Evolutionary conservation across 2,888 invertebrate genomes (phyloP).

Genomic region (Hetaerina titia): DNA sequence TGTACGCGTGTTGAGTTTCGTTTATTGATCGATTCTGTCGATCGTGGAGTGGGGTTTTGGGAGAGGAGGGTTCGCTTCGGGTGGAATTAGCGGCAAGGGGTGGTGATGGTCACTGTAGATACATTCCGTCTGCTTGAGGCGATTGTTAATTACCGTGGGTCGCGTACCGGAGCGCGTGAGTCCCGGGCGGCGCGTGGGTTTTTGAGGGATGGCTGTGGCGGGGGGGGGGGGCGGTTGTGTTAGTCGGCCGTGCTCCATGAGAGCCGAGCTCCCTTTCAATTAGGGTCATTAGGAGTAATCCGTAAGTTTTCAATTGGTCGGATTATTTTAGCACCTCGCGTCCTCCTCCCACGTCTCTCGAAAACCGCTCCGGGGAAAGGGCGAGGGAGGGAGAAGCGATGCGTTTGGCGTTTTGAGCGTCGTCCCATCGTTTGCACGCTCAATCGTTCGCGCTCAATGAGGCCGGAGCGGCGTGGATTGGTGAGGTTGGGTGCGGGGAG

Average conservation of each 20-base stretch:
- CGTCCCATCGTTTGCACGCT: not conserved
- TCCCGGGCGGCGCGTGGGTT: not conserved
- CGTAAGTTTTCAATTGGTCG: not conserved
- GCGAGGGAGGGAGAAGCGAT: not conserved
- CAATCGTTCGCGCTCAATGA: not conserved
- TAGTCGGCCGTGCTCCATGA: not conserved
- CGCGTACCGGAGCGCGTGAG: not conserved
- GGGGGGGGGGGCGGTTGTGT: not conserved
- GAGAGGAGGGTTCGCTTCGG: not conserved
- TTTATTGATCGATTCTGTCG: not conserved
- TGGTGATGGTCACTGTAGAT: not conserved
- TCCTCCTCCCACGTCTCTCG: not conserved
- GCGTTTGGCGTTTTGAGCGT: not conserved
- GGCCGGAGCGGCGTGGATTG: not conserved
- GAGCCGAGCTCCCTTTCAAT: not conserved
- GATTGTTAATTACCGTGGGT: not conserved
- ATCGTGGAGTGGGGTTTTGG: not conserved
- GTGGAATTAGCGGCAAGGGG: not conserved
- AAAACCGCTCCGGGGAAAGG: not conserved
- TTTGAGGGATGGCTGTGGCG: not conserved
- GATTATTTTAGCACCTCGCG: not conserved
- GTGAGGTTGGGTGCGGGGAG: not conserved
- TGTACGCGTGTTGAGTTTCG: too few species aligned
- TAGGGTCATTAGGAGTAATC: not conserved
- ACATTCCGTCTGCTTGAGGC: not conserved